phyloP scores from a whole-genome alignment of 2,888 invertebrate species.

The Zaprionus obscuricornis region DNA sequence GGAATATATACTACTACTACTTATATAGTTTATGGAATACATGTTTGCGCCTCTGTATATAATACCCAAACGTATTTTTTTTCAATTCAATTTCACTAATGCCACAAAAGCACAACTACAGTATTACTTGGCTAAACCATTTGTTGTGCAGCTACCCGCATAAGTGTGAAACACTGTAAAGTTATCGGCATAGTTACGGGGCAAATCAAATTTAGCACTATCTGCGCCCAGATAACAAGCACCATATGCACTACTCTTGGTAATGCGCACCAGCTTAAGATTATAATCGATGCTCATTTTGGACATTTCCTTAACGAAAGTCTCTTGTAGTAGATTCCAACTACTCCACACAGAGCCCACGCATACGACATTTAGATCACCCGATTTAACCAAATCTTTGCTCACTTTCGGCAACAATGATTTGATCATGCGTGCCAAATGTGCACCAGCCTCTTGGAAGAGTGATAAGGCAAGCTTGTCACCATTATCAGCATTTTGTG shows the following conservation, averaged over 20 bases:
- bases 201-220: conserved; percentile 86
- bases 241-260: conserved; percentile 91
- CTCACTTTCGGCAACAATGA: conserved; percentile 87
- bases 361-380: conserved; percentile 89
- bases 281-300: conserved; percentile 80
- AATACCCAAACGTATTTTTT: too few species aligned
- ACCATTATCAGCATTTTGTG: conserved; percentile 87
- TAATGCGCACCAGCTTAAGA: conserved; percentile 87
- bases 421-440: conserved; percentile 87
- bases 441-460: conserved; percentile 88
- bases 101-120: too few species aligned
- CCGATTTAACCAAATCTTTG: conserved; percentile 83
- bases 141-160: conserved; percentile 11
- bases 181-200: conserved; percentile 89
- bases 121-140: conserved; percentile 29
- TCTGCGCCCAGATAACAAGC: conserved; percentile 94
- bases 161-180: conserved; percentile 86
- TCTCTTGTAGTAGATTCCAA: conserved; percentile 91
- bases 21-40: conserved; percentile 1
- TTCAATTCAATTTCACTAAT: not conserved
- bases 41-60: too few species aligned
- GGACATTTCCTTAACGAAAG: conserved; percentile 87
- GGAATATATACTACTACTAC: not conserved
- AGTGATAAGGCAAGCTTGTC: conserved; percentile 89
- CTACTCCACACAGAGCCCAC: conserved; percentile 98